These are phyloP conservation scores for Octodon degus DNA, from an alignment of 2,113 vertebrate species.

Conservation along the genomic window DNA sequence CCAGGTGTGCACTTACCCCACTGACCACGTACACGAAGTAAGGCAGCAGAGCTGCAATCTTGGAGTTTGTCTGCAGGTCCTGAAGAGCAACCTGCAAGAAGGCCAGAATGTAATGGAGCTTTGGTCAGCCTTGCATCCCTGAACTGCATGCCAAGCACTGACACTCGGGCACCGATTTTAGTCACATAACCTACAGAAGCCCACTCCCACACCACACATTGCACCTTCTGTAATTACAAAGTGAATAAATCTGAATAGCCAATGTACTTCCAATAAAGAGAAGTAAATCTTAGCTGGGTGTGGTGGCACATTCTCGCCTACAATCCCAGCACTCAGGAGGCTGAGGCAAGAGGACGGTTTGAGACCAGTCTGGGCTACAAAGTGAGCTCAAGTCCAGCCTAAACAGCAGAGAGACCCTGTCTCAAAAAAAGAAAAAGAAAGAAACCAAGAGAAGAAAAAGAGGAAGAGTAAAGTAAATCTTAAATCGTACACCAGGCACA, in stretches of 20 bases:
- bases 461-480: too few relatives aligned
- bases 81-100: slow-evolving; percentile 90
- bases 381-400: too few relatives aligned
- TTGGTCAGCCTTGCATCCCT: not conserved
- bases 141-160: too few relatives aligned
- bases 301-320: not conserved
- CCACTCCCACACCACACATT: not conserved
- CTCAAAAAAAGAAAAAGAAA: not conserved
- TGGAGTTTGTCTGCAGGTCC: slow-evolving; percentile 95
- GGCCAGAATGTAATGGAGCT: not conserved
- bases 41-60: slow-evolving; percentile 94
- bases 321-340: not conserved
- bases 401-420: too few relatives aligned
- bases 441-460: too few relatives aligned
- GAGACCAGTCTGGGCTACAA: not conserved
- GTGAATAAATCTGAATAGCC: not conserved
- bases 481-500: too few relatives aligned
- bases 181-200: slow-evolving; percentile 10
- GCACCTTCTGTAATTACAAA: not conserved
- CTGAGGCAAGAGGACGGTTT: not conserved
- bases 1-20: slow-evolving; percentile 87
- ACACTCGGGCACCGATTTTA: not conserved
- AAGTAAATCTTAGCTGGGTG: not conserved
- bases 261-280: not conserved
- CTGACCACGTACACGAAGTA: slow-evolving; percentile 97